Conservation (phyloP, 1,140 invertebrate species). For the Bombus superbus region DNA sequence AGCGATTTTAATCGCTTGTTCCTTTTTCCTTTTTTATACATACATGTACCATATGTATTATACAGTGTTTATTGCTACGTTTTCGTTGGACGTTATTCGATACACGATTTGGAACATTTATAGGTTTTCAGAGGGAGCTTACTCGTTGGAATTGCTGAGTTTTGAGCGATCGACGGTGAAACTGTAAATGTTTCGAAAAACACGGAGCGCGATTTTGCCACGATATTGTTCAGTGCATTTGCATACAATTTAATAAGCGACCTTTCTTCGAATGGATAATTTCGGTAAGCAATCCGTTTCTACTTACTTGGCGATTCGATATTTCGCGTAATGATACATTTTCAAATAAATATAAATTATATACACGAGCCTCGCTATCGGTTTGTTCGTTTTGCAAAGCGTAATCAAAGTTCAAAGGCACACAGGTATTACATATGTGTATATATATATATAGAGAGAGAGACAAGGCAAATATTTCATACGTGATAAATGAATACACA, state of each 20-base stretch:
- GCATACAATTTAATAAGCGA: too few relatives aligned
- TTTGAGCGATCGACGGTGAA: background rate
- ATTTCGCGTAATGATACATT: background rate
- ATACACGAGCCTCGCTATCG: background rate
- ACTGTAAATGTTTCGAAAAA: background rate
- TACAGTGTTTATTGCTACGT: background rate
- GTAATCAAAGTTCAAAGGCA: background rate
- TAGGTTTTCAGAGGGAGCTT: background rate
- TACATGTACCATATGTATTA: background rate
- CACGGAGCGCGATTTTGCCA: background rate
- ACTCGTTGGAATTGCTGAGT: background rate
- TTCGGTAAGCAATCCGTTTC: background rate
- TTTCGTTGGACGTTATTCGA: slow-evolving; percentile 11
- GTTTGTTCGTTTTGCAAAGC: background rate
- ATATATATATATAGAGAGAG: too few relatives aligned
- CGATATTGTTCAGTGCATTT: background rate
- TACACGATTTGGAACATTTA: background rate
- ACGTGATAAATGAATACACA: background rate
- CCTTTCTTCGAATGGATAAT: background rate
- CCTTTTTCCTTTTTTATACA: background rate
- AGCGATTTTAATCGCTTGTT: background rate
- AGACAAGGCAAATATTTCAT: background rate
- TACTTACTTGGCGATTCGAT: background rate
- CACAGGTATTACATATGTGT: too few relatives aligned
- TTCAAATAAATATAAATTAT: background rate